Base-by-base conservation (phyloP, 2,113 vertebrate species). In the Podarcis cretensis region DNA sequence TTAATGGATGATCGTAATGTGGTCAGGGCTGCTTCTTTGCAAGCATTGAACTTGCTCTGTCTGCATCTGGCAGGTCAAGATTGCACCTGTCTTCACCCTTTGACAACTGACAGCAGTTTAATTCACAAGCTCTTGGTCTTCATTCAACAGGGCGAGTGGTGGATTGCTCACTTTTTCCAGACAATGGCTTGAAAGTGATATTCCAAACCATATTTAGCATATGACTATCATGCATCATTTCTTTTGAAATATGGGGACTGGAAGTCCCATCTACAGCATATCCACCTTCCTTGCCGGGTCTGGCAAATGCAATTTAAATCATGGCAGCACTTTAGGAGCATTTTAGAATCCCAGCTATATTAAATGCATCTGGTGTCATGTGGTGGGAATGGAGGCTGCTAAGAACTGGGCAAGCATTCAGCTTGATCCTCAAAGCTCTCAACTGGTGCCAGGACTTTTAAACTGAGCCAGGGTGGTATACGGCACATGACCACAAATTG, bases 241-340 rank as follows among this genome's bases (percentile, higher is more conserved):
- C 71, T 90, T 73, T 23, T 3, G 88, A 89, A 80, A 89, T 83
- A 91, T n/a, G 2, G 37, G 80, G 71, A 81, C 91, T 94, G 87
- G 88, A 88, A 94, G 74, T 86, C 90, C 88, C 87, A 86, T 93
- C 92, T 90, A 91, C 35, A 57, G 40, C 59, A 87, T 90, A 86
- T 90, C 90, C 85, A 37, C 74, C 71, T 94, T 90, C 9, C 16
- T 23, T 91, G 48, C 48, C 10, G 48, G 69, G 27, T 81, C 66
- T 92, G 77, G 91, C 95, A 95, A 94, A 94, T 82, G 78, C 87
- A 94, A 88, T 84, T 90, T 91, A 92, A 94, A 89, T 92, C 57
- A 84, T 25, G 0, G 1, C 27, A 57, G 89, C 84, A 7, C 68
- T 82, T 92, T 94, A 63, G 54, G 54, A 92, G 48, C 6, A n/a